Evolutionary conservation across 1,140 invertebrate genomes (phyloP), one percentile per base, ranked within the genome.

Genomic region (Mylabris phalerata): DNA sequence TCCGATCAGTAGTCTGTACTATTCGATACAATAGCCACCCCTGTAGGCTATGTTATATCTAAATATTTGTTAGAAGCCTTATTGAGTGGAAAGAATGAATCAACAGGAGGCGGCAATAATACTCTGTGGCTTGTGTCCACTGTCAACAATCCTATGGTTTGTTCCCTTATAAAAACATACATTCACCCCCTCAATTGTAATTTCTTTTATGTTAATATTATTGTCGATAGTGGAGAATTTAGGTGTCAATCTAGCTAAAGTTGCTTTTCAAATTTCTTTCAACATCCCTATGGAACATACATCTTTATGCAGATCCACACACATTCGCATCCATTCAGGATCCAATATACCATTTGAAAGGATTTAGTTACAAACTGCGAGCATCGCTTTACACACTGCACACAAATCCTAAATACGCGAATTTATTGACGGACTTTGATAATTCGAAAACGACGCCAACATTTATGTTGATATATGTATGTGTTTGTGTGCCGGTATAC

Each of bases 261-360:
- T 32, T 32, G 7, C 32, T 32, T 32, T 5, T 32, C 4, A 32
- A 32, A 5, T 32, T 32, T 32, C 32, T 32, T 32, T 32, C 7
- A 32, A 32, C 32, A 32, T 32, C 7, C 32, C 32, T 32, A 4
- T 32, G 4, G 32, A 32, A 32, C 32, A 38, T 24, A 41, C 48
- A 32, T 58, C 56, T 46, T 56, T 56, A 56, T 56, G 47, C 41
- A 56, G 54, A 56, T 56, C 52, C 59, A 60, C 59, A 32, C 32
- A 60, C 58, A 52, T 57, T 50, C 49, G 54, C 59, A 51, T 50
- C 51, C 49, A 68, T 69, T 65, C 60, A 67, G 61, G 63, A 71
- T 69, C 67, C 67, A 71, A 70, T 70, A 71, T 72, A 71, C 67
- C 66, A 72, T 72, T 68, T 68, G 64, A 67, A 68, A 65, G 70